Base-by-base conservation (phyloP, 2,888 invertebrate genomes). In the Drosophila barbarae region DNA sequence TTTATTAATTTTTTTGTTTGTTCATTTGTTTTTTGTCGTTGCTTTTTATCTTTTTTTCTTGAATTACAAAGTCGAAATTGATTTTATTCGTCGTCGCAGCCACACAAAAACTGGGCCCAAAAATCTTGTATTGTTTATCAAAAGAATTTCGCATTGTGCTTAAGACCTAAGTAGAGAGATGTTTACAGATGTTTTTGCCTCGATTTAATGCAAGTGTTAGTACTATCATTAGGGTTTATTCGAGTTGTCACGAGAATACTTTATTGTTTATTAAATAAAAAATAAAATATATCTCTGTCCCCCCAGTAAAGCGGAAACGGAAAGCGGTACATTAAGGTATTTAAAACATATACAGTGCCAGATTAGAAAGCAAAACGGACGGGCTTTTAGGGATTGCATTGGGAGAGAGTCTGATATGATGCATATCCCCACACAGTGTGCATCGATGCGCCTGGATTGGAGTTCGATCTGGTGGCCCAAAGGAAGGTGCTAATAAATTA, bases 211-310 rank as follows among this genome's bases (percentile, higher is more conserved):
- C 15, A 35, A 18, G 30, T 56, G 26, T 46, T 23, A 42, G 35
- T 32, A 13, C 28, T 21, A 42, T 42, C n/a, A 23, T 30, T 21
- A 9, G 35, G 44, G 53, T 10, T 49, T 30, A 26, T 15, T 61
- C 63, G 63, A 51, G 63, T 47, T 65, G 55, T 55, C 55, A 18
- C 58, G 80, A 86, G 86, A 77, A 78, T 80, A 85, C 78, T 85
- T 83, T 82, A 84, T 76, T 67, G 60, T 81, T 85, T 86, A 86
- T 86, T 86, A 70, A 77, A 86, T 86, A 86, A 86, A 86, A 86
- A 77, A 84, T 85, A 85, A 86, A 86, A 86, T 83, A 84, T 73
- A 83, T 73, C 30, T 68, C 69, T 58, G 77, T 60, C 55, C 36
- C 35, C 42, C 21, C 28, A 58, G 56, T 50, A 57, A 63, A 59